Conservation (phyloP, 2,888 invertebrate genomes). For the Leptopilina syphax region DNA sequence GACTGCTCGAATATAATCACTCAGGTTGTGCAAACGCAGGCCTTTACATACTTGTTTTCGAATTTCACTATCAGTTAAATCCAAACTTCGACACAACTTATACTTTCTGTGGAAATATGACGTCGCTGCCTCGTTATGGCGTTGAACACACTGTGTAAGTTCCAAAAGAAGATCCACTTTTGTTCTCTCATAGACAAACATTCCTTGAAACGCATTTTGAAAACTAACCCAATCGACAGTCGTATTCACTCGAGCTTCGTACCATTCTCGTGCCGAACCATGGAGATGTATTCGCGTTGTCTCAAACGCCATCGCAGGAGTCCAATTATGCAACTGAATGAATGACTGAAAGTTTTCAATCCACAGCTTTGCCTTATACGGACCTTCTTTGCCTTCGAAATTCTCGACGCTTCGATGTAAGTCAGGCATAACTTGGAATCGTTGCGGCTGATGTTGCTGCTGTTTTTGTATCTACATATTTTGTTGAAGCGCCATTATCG, state of each 20-base stretch:
- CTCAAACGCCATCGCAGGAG: slow-evolving; percentile 21
- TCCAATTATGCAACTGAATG: slow-evolving; percentile 41
- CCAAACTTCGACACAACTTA: slow-evolving; percentile 13
- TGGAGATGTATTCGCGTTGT: slow-evolving; percentile 22
- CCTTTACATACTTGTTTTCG: slow-evolving; percentile 29
- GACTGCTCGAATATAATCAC: slow-evolving; percentile 22
- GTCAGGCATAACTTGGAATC: slow-evolving; percentile 38
- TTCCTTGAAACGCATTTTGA: slow-evolving; percentile 26
- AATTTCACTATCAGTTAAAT: slow-evolving; percentile 36
- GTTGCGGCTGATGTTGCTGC: not conserved
- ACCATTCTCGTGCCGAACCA: slow-evolving; percentile 37
- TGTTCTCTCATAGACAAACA: slow-evolving; percentile 31
- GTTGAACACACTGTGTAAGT: slow-evolving; percentile 36
- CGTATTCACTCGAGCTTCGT: not conserved
- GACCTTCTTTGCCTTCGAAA: slow-evolving; percentile 39
- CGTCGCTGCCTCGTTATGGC: slow-evolving; percentile 5
- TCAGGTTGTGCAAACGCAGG: slow-evolving; percentile 32
- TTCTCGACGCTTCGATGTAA: slow-evolving; percentile 30
- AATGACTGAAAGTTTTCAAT: slow-evolving; percentile 5
- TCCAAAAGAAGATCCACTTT: slow-evolving; percentile 24
- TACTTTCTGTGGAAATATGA: slow-evolving; percentile 43
- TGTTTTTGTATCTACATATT: not conserved
- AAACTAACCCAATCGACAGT: slow-evolving; percentile 41
- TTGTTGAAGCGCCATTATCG: slow-evolving; percentile 5
- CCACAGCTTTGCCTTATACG: slow-evolving; percentile 24